These are phyloP conservation scores for Pherbina coryleti DNA, from an alignment of 2,888 invertebrate genomes.

Conservation along the genomic window DNA sequence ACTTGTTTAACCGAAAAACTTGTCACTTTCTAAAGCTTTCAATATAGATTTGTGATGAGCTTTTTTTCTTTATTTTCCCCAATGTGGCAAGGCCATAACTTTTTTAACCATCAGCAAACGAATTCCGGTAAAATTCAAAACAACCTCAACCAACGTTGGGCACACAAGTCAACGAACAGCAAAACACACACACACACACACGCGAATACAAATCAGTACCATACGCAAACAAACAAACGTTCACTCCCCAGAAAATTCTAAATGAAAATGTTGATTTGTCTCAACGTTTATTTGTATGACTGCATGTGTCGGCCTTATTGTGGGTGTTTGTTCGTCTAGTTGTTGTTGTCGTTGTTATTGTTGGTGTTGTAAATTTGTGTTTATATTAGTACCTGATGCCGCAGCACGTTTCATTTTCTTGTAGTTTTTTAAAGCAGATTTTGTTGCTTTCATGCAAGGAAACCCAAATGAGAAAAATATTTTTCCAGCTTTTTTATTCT, in stretches of 20 bases:
- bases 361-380: neutral
- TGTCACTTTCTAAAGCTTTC: too few relatives aligned
- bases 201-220: neutral
- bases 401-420: conserved; percentile 16
- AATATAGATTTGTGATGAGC: too few relatives aligned
- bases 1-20: too few relatives aligned
- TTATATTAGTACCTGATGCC: conserved; percentile 9
- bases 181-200: too few relatives aligned
- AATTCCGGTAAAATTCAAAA: too few relatives aligned
- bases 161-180: too few relatives aligned
- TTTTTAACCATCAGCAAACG: too few relatives aligned
- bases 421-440: neutral
- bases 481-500: neutral
- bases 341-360: neutral
- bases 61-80: too few relatives aligned
- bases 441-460: neutral
- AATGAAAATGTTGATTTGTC: neutral
- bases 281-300: neutral
- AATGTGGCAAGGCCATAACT: too few relatives aligned
- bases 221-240: neutral
- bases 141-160: too few relatives aligned
- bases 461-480: conserved; percentile 5
- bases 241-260: neutral
- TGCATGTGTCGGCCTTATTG: neutral
- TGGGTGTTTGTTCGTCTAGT: neutral